Percentiles rank a stretch among this genome's conserved stretches.
These are phyloP conservation scores for Hecatera dysodea DNA, from an alignment of 2,888 invertebrate species.

Conservation along the genomic window DNA sequence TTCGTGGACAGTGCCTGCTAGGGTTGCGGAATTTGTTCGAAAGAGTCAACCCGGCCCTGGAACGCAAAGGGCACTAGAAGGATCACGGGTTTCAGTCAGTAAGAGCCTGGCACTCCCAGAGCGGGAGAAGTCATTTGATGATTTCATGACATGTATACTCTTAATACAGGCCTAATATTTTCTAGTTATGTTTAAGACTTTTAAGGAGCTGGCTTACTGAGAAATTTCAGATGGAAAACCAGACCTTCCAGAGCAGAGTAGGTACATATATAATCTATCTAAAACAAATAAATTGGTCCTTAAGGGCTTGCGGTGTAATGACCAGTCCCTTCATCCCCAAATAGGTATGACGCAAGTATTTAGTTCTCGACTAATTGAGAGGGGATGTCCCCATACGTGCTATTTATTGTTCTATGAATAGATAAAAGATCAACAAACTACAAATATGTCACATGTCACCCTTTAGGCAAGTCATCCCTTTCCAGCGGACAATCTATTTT, in stretches of 20 bases:
- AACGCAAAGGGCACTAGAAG: no score
- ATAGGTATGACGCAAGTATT: not conserved
- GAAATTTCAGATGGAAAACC: no score
- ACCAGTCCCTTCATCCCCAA: not conserved
- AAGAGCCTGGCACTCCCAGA: no score
- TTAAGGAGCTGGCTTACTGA: not conserved
- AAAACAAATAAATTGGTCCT: not conserved
- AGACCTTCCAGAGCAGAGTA: no score
- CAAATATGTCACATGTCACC: conserved; percentile 61
- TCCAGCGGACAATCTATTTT: conserved; percentile 61
- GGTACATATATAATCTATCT: no score
- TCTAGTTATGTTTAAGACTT: not conserved
- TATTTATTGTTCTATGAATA: conserved; percentile 29
- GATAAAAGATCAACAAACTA: conserved; percentile 54
- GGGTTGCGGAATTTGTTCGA: no score
- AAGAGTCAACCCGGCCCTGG: no score
- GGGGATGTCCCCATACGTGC: not conserved
- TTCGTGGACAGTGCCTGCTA: no score
- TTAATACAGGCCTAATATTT: not conserved
- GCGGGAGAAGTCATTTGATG: no score
- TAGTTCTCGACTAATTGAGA: not conserved
- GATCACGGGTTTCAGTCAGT: no score
- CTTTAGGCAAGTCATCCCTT: conserved; percentile 61
- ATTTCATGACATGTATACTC: no score
- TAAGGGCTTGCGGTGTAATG: not conserved